Evolutionary conservation across 2,113 vertebrate genomes (phyloP), one percentile per base, ranked within the genome.

Genomic region (Rallus limicola): DNA sequence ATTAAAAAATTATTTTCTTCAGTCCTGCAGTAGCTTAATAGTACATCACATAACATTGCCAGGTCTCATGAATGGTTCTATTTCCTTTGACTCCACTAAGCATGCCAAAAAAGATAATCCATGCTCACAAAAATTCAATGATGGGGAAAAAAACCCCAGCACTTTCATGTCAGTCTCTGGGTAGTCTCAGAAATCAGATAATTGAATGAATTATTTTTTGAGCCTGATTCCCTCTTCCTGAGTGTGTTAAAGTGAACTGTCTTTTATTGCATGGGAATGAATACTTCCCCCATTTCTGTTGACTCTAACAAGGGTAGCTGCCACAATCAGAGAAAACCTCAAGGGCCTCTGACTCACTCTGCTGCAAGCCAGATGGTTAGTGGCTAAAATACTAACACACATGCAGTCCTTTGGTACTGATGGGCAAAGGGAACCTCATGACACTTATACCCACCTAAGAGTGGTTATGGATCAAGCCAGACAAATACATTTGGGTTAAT

Each of bases 1-100:
- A 53, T n/a, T 89, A 52, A 82, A 93, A 93, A 52, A 62, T 46
- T 11, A 56, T 17, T 80, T 91, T 17, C 88, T 29, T 96, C 17
- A 31, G 44, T 77, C 15, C 46, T 83, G 62, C 48, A 88, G 24
- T 55, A 69, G 24, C 18, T 63, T 89, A 63, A 89, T 18, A 69
- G 38, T 38, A 40, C 59, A 21, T 56, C 83, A 71, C 10, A 33
- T 62, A 80, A 29, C 5, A 44, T 6, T 65, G 33, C 48, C 64
- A 91, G 71, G 67, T 36, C 20, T 93, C 42, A 40, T 78, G 87
- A 52, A 48, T 72, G 31, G 33, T 36, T 23, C 10, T 82, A 48
- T 62, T 74, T 34, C 23, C 38, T 88, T 93, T 33, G 4, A 59
- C 15, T 46, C 19, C 13, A 31, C 21, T 36, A 20, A 83, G 9